Base-by-base conservation (phyloP, 92 coral and sea anemone species). In the Porites divaricata region DNA sequence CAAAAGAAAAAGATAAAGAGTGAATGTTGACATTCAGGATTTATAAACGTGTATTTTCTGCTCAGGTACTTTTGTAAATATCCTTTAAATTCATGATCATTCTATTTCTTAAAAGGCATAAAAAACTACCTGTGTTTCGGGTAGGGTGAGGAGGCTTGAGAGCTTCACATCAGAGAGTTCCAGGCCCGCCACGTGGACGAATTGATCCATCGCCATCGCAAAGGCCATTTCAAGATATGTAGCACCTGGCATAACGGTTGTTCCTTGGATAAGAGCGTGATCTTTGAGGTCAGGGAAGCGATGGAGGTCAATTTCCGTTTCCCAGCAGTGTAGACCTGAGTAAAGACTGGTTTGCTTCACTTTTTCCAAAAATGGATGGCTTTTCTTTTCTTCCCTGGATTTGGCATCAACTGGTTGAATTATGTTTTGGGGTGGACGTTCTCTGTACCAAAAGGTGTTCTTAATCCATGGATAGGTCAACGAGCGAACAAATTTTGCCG, bases 391-490 rank as follows among this genome's bases (percentile, higher is more conserved):
- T 0, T 1, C 64, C 48, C 25, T 62, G n/a, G 22, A n/a, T 28
- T 52, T 61, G 9, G 51, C 7, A 9, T 56, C 82, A 41, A 75
- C 4, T 17, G 72, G 87, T 4, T 59, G 49, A 0, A 73, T 75
- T 63, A 75, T 78, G 19, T 73, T 85, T 63, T 84, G 68, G 17
- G 95, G 94, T 17, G 81, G 74, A 19, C 58, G 67, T 28, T 89
- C 89, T 74, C 92, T 86, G 79, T 89, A 92, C 98, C 98, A 95
- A 80, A 81, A 92, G 61, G 85, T 88, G 61, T 50, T 89, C 62
- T 95, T 93, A 70, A 87, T 88, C 98, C 98, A 95, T 2, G 95
- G 93, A 83, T 94, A 95, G 70, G 88, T 81, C 25, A 91, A 95
- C 50, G 84, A 85, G 56, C 95, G 98, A 48, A 95, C 85, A 63